These are phyloP conservation scores for Rhodophaea formosa DNA, from an alignment of 2,888 invertebrate species.

Conservation along the genomic window DNA sequence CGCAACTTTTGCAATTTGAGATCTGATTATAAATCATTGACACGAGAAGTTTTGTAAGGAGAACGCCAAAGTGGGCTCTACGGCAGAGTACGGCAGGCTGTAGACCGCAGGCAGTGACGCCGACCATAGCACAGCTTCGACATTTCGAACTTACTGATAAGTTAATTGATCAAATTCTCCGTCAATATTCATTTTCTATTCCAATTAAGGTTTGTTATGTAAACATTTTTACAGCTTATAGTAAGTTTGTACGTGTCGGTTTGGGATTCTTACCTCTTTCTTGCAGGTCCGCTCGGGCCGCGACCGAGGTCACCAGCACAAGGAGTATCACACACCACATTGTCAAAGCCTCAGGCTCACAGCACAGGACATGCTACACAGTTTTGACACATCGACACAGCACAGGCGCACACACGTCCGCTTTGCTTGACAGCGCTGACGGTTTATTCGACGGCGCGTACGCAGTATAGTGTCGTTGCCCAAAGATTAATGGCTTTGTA, in stretches of 20 bases:
- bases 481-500: constrained; percentile 36
- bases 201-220: constrained; percentile 18
- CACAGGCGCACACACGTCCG: constrained; percentile 45
- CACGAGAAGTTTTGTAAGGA: background rate
- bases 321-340: constrained; percentile 56
- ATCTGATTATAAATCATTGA: constrained; percentile 2
- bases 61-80: background rate
- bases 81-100: background rate
- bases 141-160: background rate
- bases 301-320: constrained; percentile 38
- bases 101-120: background rate
- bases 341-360: constrained; percentile 50
- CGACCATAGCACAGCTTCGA: background rate
- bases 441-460: constrained; percentile 48
- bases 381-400: constrained; percentile 37
- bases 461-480: constrained; percentile 39
- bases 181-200: constrained; percentile 6
- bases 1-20: constrained; percentile 5
- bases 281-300: constrained; percentile 57
- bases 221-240: constrained; percentile 9
- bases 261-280: constrained; percentile 60
- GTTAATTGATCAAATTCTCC: constrained; percentile 8
- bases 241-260: constrained; percentile 19
- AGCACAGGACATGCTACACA: constrained; percentile 54
- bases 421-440: constrained; percentile 55